These are phyloP conservation scores for Acronicta psi DNA, from an alignment of 2,888 invertebrate genomes.

Conservation along the genomic window DNA sequence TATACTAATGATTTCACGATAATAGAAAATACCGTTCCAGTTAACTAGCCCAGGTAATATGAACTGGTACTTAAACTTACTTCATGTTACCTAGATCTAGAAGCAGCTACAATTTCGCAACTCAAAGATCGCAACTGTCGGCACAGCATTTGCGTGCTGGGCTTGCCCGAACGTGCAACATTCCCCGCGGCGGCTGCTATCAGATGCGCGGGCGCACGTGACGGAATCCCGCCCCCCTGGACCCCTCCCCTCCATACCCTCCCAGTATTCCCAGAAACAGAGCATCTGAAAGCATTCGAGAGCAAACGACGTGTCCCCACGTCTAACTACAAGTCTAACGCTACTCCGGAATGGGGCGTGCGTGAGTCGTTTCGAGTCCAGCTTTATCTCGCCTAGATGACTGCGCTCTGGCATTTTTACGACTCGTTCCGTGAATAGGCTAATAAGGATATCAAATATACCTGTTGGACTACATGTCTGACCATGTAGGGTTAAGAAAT, in stretches of 20 bases:
- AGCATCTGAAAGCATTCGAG: conserved; percentile 54
- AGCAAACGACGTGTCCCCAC: conserved; percentile 66
- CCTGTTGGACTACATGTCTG: conserved; percentile 46
- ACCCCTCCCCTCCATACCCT: conserved; percentile 37
- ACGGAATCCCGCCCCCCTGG: conserved; percentile 70
- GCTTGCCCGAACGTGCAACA: conserved; percentile 65
- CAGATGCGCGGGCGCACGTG: conserved; percentile 81
- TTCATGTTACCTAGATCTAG: conserved; percentile 39
- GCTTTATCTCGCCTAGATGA: conserved; percentile 64
- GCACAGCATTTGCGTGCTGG: conserved; percentile 64
- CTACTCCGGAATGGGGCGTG: conserved; percentile 65
- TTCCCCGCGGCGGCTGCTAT: conserved; percentile 70
- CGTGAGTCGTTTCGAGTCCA: conserved; percentile 68
- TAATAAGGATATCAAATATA: conserved; percentile 58
- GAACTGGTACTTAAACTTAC: conserved; percentile 27
- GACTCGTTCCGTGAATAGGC: conserved; percentile 56
- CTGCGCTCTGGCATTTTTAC: conserved; percentile 59
- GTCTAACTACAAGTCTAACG: conserved; percentile 61
- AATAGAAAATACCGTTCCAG: conserved; percentile 5
- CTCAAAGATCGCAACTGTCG: conserved; percentile 52
- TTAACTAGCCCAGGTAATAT: conserved; percentile 25
- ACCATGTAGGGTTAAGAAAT: conserved; percentile 47
- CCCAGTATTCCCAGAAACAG: conserved; percentile 60
- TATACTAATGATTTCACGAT: conserved; percentile 15
- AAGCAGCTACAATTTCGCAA: conserved; percentile 48